Evolutionary conservation across 92 coral and sea anemone species (phyloP).

Genomic region (Zoanthus sociatus): DNA sequence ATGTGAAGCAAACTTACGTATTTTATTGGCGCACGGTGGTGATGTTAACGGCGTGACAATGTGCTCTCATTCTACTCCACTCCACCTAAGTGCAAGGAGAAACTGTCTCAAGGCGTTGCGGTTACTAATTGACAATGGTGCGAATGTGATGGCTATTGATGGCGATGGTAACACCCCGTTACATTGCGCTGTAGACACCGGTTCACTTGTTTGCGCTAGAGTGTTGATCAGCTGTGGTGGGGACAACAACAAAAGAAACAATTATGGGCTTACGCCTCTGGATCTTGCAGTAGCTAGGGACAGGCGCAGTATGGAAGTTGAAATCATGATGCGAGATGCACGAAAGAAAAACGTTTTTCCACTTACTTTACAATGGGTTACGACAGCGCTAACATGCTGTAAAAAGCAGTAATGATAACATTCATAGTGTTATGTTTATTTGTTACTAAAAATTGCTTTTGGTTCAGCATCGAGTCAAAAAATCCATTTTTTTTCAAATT

Average conservation of each 20-base stretch:
- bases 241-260: slow-evolving; percentile 11
- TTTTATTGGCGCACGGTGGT: slow-evolving; percentile 29
- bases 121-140: slow-evolving; percentile 34
- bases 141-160: slow-evolving; percentile 24
- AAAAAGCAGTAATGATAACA: neutral
- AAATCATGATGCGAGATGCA: neutral
- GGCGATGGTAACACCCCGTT: slow-evolving; percentile 38
- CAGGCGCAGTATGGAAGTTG: slow-evolving; percentile 42
- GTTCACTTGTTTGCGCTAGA: slow-evolving; percentile 18
- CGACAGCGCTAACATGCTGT: slow-evolving; percentile 18
- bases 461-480: too few relatives aligned
- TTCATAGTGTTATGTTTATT: too few relatives aligned
- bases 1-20: slow-evolving; percentile 24
- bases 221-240: slow-evolving; percentile 21
- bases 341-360: slow-evolving; percentile 25
- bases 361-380: slow-evolving; percentile 26
- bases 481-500: too few relatives aligned
- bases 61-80: slow-evolving; percentile 27
- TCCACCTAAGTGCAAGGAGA: slow-evolving; percentile 27
- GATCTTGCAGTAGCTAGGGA: slow-evolving; percentile 33
- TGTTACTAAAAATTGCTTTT: too few relatives aligned
- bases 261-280: slow-evolving; percentile 28
- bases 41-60: slow-evolving; percentile 22
- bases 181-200: slow-evolving; percentile 28
- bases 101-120: slow-evolving; percentile 29